Percentiles rank a stretch among this genome's conserved stretches.
Evolutionary conservation across 64 coral and sea anemone species (phyloP).

Genomic region (Montipora sp.): DNA sequence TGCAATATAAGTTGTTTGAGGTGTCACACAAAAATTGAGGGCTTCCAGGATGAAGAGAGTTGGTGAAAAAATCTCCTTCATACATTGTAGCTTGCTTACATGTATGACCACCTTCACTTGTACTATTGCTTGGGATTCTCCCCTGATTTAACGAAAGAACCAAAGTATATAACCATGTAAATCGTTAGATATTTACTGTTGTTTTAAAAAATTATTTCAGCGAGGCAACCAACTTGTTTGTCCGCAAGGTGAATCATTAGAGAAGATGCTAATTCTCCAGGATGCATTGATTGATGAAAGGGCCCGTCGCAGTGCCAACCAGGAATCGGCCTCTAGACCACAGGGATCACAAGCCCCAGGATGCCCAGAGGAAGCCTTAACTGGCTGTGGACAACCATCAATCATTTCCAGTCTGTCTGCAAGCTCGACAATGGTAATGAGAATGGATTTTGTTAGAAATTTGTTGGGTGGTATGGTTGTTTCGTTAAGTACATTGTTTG

Average conservation of each 20-base stretch:
- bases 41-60: too few relatives aligned
- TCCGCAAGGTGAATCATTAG: constrained; percentile 68
- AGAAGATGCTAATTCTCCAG: constrained; percentile 66
- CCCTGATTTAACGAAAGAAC: too few relatives aligned
- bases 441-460: neutral
- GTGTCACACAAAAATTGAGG: too few relatives aligned
- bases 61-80: too few relatives aligned
- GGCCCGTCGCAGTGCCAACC: neutral
- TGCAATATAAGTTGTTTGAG: too few relatives aligned
- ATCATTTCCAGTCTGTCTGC: constrained; percentile 12
- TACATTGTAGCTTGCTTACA: too few relatives aligned
- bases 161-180: too few relatives aligned
- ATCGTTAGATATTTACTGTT: too few relatives aligned
- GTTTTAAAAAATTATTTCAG: constrained; percentile 17
- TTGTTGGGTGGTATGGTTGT: too few relatives aligned
- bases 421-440: neutral
- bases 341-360: neutral
- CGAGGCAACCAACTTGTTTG: constrained; percentile 79
- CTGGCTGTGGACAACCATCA: neutral
- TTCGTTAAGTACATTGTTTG: too few relatives aligned
- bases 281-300: constrained; percentile 73
- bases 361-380: neutral
- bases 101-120: too few relatives aligned
- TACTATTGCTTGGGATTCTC: too few relatives aligned
- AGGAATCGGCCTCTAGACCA: neutral